Conservation (phyloP, 64 coral and sea anemone species). For the Montipora cactus region DNA sequence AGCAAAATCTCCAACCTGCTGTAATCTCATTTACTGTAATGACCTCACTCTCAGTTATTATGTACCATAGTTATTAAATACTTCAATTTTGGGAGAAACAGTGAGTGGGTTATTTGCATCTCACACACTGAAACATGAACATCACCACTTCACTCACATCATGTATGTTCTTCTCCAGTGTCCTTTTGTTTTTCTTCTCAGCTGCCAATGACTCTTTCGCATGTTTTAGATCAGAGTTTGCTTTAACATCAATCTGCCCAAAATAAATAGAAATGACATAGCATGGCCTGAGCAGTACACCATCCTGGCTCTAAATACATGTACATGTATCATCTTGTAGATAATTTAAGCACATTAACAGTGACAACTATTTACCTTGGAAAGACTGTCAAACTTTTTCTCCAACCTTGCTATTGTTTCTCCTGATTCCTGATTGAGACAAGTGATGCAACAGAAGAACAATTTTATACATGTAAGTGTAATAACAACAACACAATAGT, state of each 20-base stretch:
- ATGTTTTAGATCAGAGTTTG: conserved; percentile 97
- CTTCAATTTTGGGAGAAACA: too few relatives aligned
- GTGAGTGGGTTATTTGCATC: too few relatives aligned
- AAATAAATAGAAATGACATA: background rate
- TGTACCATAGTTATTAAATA: too few relatives aligned
- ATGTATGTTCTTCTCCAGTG: conserved; percentile 69
- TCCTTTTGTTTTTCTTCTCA: conserved; percentile 96
- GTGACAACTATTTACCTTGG: conserved; percentile 58
- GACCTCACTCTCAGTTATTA: too few relatives aligned
- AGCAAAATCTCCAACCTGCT: too few relatives aligned
- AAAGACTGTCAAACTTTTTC: conserved; percentile 73
- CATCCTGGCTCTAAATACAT: too few relatives aligned
- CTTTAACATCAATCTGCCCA: conserved; percentile 93
- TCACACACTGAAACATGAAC: background rate
- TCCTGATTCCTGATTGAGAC: conserved; percentile 81
- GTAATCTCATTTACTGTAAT: too few relatives aligned
- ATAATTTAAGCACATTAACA: too few relatives aligned
- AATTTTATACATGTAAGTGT: too few relatives aligned
- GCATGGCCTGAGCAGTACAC: background rate
- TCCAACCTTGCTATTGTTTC: conserved; percentile 75
- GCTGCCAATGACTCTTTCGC: conserved; percentile 75
- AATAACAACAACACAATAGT: too few relatives aligned
- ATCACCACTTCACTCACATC: conserved; percentile 65
- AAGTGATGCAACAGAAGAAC: too few relatives aligned
- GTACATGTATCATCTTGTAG: too few relatives aligned